A percentile compares a stretch with the other conserved stretches of the same genome.
phyloP scores from a whole-genome alignment of 2,797 vertebrate genomes.

The Sebastes vulpes region DNA sequence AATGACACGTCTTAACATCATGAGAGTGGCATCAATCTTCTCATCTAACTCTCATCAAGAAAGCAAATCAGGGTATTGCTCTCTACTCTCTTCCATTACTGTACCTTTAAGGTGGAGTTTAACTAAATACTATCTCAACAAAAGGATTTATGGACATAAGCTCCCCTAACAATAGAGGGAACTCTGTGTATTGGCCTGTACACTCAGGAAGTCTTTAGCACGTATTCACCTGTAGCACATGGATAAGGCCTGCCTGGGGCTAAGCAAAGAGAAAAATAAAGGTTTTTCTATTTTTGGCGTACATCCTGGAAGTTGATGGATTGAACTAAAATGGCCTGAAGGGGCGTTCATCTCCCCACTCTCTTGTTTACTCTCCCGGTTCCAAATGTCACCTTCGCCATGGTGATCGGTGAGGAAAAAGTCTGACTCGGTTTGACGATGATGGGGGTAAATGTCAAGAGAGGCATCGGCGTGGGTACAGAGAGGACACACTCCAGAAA shows the following conservation, averaged over 20 bases:
- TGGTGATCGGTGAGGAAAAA: background rate
- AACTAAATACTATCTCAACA: background rate
- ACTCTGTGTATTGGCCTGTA: background rate
- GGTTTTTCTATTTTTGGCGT: constrained; percentile 52
- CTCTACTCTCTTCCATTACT: background rate
- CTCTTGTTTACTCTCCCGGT: constrained; percentile 29
- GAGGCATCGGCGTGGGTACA: constrained; percentile 37
- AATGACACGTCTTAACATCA: background rate
- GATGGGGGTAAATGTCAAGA: constrained; percentile 44
- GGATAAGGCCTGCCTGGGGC: constrained; percentile 22
- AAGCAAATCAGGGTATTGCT: background rate
- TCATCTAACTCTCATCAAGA: background rate
- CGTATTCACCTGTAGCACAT: constrained; percentile 23
- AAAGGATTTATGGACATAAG: background rate
- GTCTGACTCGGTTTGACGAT: constrained; percentile 30
- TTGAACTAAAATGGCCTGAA: constrained; percentile 50
- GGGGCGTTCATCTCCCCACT: constrained; percentile 18
- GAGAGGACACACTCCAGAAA: constrained; percentile 28
- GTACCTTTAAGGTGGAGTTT: background rate
- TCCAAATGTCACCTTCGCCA: constrained; percentile 52
- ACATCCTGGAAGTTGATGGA: constrained; percentile 62
- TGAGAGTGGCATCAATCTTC: background rate
- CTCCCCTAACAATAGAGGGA: background rate
- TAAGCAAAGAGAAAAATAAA: constrained; percentile 17
- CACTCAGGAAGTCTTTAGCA: constrained; percentile 21